Evolutionary conservation across 1,140 invertebrate genomes (phyloP).

Genomic region (Diabrotica virgifera): DNA sequence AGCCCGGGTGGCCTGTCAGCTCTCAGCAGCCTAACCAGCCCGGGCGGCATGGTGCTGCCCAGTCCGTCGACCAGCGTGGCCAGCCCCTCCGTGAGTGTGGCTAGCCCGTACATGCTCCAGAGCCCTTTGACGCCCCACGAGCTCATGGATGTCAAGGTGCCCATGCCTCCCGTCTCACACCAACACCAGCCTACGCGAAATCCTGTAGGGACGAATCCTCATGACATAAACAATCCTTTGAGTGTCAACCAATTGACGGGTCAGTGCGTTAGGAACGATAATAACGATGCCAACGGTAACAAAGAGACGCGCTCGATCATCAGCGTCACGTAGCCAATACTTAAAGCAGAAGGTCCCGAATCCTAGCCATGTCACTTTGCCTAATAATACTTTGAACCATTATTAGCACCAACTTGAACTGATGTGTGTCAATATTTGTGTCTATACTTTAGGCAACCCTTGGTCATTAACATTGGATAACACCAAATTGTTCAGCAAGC

Average conservation of each 20-base stretch:
- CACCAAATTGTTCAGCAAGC: too few species aligned
- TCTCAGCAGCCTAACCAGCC: slow-evolving; percentile 74
- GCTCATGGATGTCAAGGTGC: slow-evolving; percentile 42
- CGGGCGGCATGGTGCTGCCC: slow-evolving; percentile 65
- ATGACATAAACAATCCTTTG: slow-evolving; percentile 86
- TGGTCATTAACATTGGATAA: too few species aligned
- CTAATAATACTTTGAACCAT: background rate
- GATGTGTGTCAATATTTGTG: too few species aligned
- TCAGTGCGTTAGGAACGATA: slow-evolving; percentile 61
- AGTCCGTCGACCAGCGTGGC: slow-evolving; percentile 64
- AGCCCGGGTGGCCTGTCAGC: slow-evolving; percentile 74
- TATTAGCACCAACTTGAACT: background rate
- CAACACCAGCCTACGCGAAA: slow-evolving; percentile 56
- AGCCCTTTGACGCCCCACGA: slow-evolving; percentile 55
- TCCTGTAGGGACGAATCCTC: slow-evolving; percentile 85
- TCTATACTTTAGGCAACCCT: too few species aligned
- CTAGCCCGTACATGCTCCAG: slow-evolving; percentile 56
- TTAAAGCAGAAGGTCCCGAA: background rate
- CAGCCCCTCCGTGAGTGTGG: slow-evolving; percentile 62
- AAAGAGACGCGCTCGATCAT: slow-evolving; percentile 56
- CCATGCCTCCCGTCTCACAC: slow-evolving; percentile 44
- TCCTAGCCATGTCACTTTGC: background rate
- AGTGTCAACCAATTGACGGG: slow-evolving; percentile 85
- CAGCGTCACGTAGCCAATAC: slow-evolving; percentile 57
- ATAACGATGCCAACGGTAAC: slow-evolving; percentile 44